phyloP scores from a whole-genome alignment of 2,113 vertebrate species.

The Nematolebias whitei region DNA sequence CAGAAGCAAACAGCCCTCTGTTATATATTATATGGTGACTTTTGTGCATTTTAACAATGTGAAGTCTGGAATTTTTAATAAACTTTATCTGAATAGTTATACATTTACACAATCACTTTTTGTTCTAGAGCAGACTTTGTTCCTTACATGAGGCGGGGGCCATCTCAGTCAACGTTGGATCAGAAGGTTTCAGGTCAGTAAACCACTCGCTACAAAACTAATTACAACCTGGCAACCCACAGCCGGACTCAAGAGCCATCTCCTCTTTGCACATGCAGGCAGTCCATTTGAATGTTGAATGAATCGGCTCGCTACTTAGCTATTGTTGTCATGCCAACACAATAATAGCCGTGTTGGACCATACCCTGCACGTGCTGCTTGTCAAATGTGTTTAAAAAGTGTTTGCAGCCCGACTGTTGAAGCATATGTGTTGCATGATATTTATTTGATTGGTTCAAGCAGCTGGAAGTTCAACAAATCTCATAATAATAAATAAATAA shows the following conservation, averaged over 20 bases:
- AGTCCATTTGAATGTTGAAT: conserved; percentile 3
- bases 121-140: too few species aligned
- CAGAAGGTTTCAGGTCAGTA: not conserved
- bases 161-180: not conserved
- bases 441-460: not conserved
- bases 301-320: not conserved
- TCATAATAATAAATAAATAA: not conserved
- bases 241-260: not conserved
- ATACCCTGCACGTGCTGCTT: not conserved
- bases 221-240: conserved; percentile 2
- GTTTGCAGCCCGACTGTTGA: not conserved
- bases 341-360: not conserved
- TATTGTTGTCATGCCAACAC: conserved; percentile 9
- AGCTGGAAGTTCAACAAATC: not conserved
- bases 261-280: not conserved
- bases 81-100: too few species aligned
- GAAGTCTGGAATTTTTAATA: too few species aligned
- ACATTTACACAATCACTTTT: too few species aligned
- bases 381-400: not conserved
- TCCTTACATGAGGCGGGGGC: not conserved
- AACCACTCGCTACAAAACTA: not conserved
- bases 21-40: too few species aligned
- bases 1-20: too few species aligned
- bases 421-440: too few species aligned
- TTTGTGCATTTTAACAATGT: too few species aligned